Evolutionary conservation across 2,797 vertebrate genomes (phyloP).

Genomic region (Simalia tracyae): DNA sequence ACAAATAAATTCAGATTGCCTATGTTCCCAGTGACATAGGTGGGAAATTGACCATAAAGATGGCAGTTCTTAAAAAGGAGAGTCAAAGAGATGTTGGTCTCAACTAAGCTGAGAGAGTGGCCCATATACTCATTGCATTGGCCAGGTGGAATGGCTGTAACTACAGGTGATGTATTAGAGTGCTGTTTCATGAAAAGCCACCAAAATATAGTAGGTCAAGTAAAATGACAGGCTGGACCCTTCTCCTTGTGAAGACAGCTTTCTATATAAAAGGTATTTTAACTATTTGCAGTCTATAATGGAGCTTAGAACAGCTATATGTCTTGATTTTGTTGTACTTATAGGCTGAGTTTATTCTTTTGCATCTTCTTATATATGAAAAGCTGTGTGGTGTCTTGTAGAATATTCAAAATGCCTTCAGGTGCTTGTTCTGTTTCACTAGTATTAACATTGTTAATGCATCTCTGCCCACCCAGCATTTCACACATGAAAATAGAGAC

Average conservation of each 20-base stretch:
- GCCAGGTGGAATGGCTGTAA: background rate
- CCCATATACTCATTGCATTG: background rate
- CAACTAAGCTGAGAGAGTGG: background rate
- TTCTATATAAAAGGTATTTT: background rate
- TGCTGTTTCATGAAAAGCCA: background rate
- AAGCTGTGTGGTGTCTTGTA: background rate
- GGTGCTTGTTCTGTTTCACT: background rate
- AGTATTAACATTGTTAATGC: no score
- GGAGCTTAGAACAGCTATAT: background rate
- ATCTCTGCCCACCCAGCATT: no score
- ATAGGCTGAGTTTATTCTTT: background rate
- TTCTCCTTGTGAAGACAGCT: background rate
- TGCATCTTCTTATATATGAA: background rate
- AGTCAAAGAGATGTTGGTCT: background rate
- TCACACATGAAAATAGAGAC: background rate
- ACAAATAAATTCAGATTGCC: background rate
- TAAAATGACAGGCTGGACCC: background rate
- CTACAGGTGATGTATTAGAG: background rate
- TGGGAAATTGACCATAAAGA: background rate
- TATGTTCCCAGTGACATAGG: background rate
- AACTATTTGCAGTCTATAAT: background rate
- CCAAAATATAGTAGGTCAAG: background rate
- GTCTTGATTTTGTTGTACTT: background rate
- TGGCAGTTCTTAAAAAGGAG: background rate
- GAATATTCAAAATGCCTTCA: background rate